phyloP scores from a whole-genome alignment of 2,888 invertebrate genomes.

The Blera fallax region DNA sequence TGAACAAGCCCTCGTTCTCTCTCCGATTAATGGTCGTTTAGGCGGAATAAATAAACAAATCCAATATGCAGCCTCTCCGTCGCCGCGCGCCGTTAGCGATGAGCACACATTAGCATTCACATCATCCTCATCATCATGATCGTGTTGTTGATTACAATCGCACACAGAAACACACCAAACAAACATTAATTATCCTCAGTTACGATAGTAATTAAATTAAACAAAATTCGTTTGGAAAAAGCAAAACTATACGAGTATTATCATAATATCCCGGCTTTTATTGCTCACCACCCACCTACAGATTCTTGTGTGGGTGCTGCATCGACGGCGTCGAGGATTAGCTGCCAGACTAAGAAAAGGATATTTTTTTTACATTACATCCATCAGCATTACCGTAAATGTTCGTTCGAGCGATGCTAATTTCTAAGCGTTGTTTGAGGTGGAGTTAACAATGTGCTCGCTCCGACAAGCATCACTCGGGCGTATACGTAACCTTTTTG shows the following conservation, averaged over 20 bases:
- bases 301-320: neutral
- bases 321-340: neutral
- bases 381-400: conserved; percentile 59
- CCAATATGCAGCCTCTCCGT: conserved; percentile 8
- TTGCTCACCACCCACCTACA: neutral
- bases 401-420: conserved; percentile 48
- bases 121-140: conserved; percentile 57
- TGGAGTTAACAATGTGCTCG: conserved; percentile 59
- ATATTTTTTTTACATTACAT: conserved; percentile 52
- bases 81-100: conserved; percentile 18
- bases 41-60: conserved; percentile 66
- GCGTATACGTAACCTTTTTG: conserved; percentile 59
- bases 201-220: conserved; percentile 70
- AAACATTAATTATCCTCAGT: conserved; percentile 65
- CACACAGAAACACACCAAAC: conserved; percentile 17
- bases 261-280: conserved; percentile 45
- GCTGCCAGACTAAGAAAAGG: conserved; percentile 17
- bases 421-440: conserved; percentile 53
- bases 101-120: conserved; percentile 60
- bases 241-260: conserved; percentile 49
- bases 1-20: conserved; percentile 21
- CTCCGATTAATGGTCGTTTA: conserved; percentile 51
- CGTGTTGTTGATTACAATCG: conserved; percentile 55
- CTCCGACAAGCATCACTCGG: conserved; percentile 53
- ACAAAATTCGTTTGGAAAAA: conserved; percentile 64